Evolutionary conservation across 2,888 invertebrate species (phyloP), one percentile per base, ranked within the genome.

Genomic region (Anthoptus insignis): DNA sequence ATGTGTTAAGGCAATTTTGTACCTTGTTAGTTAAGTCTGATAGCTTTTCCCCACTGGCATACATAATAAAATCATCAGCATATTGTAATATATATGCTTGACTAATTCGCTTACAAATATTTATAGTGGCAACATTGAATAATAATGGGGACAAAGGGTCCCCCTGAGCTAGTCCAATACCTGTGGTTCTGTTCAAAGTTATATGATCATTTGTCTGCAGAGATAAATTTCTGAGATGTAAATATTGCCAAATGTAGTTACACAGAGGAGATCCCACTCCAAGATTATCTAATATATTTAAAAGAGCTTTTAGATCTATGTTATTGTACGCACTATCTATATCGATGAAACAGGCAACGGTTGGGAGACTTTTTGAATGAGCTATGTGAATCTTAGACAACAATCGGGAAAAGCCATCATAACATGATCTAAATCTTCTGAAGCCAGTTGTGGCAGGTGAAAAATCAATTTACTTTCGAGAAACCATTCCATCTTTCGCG

Each of bases 51-150:
- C 54, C 13, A 0, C 32, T 59, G 3, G 14, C 14, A 45, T 73
- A 76, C 3, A 76, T n/a, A n/a, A 75, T 72, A 29, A 66, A 76
- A 58, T 61, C 66, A 32, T 61, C 66, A 3, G 66, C 66, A n/a
- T 61, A 66, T 29, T 61, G 61, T 2, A 58, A 66, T 16, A 66
- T n/a, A 53, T 19, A 45, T 14, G 53, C 34, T 6, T 45, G 11
- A 8, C 11, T 9, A 5, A 61, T 14, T 16, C 32, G 52, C 21
- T 58, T 50, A 53, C 56, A 66, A 47, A 61, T 52, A 13, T 61
- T 13, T 2, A 57, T 22, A 24, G 57, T 66, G 2, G 61, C 59
- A 6, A 45, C 52, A 21, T 66, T 66, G 37, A 66, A 66, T 16
- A 66, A 34, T 27, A 66, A 37, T 7, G 66, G 61, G 7, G 66